phyloP scores from a whole-genome alignment of 1,140 invertebrate genomes.

The Caenorhabditis brenneri region DNA sequence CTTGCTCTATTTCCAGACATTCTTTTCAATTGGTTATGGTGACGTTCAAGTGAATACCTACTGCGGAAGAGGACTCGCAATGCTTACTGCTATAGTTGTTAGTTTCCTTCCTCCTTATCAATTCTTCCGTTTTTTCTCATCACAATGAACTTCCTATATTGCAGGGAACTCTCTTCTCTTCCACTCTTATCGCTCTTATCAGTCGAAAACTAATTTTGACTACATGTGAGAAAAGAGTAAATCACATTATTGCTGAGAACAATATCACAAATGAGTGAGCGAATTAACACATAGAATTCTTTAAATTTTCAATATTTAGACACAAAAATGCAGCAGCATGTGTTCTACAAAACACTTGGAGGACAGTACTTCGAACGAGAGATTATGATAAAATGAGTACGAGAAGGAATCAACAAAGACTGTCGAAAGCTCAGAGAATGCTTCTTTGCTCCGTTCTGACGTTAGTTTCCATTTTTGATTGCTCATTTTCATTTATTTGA shows the following conservation, averaged over 20 bases:
- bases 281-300: background rate
- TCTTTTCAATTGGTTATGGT: conserved; percentile 79
- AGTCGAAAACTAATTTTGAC: conserved; percentile 60
- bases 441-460: conserved; percentile 59
- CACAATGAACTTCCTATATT: conserved; percentile 20
- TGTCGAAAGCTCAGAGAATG: conserved; percentile 59
- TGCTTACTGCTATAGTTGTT: conserved; percentile 98
- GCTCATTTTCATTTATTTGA: too few species aligned
- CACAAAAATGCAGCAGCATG: conserved; percentile 65
- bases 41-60: conserved; percentile 99
- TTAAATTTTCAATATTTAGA: conserved; percentile 45
- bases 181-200: conserved; percentile 65
- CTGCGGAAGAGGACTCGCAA: conserved; percentile 94
- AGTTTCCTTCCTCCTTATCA: conserved; percentile 16
- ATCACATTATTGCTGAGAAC: conserved; percentile 68
- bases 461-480: conserved; percentile 43
- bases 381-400: conserved; percentile 54
- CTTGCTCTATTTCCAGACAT: conserved; percentile 57
- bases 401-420: conserved; percentile 53
- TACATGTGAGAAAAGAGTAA: conserved; percentile 61
- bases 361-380: conserved; percentile 56
- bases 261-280: conserved; percentile 58
- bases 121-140: background rate
- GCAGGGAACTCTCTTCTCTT: conserved; percentile 64
- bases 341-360: conserved; percentile 66